Evolutionary conservation across 2,797 vertebrate species (phyloP).

Genomic region (Rallus crepitans): DNA sequence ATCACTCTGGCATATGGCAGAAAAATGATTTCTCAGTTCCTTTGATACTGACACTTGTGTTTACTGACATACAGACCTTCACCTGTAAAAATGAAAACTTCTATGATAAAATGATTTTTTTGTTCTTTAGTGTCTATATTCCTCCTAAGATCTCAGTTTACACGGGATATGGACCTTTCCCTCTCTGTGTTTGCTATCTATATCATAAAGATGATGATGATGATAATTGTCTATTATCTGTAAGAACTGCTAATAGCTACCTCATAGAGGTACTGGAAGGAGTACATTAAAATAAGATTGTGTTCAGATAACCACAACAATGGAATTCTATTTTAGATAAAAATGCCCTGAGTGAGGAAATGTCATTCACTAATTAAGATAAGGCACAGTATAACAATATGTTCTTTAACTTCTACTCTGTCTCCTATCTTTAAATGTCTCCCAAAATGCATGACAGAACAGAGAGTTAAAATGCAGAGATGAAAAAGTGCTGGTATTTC

Average conservation of each 20-base stretch:
- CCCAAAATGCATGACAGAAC: neutral
- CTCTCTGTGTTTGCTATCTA: neutral
- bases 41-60: neutral
- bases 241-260: neutral
- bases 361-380: neutral
- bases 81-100: neutral
- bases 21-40: neutral
- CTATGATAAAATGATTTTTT: neutral
- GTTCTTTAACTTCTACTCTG: neutral
- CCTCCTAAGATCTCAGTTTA: neutral
- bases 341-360: neutral
- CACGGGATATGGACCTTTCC: neutral
- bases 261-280: neutral
- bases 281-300: neutral
- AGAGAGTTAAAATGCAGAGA: neutral
- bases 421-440: neutral
- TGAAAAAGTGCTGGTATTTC: conserved; percentile 16
- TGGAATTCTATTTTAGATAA: neutral
- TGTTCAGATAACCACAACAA: neutral
- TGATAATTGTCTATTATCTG: neutral
- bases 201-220: neutral
- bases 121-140: neutral
- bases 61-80: neutral
- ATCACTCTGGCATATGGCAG: neutral
- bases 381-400: neutral